Percentiles rank a stretch among this genome's conserved stretches.
Conservation (phyloP, 2,888 invertebrate species). For the Acronicta alni region DNA sequence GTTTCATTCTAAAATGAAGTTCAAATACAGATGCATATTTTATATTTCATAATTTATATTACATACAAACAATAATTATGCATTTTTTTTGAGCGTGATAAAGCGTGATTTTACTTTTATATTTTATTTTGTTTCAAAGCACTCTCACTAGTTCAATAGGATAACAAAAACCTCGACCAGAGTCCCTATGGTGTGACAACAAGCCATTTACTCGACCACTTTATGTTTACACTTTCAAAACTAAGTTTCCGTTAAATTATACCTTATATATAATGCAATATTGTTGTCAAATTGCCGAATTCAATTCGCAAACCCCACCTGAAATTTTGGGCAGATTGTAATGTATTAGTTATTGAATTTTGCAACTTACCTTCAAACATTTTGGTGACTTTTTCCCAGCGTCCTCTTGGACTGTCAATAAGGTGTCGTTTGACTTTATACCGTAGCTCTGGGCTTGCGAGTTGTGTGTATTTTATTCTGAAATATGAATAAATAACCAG, state of each 20-base stretch:
- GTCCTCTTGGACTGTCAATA: constrained; percentile 29
- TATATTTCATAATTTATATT: too few species aligned
- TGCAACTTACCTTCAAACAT: constrained; percentile 38
- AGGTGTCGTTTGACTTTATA: constrained; percentile 21
- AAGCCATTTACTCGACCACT: constrained; percentile 5
- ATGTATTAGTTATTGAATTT: constrained; percentile 55
- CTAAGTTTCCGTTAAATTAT: constrained; percentile 18
- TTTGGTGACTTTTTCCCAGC: constrained; percentile 24
- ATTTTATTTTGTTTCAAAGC: too few species aligned
- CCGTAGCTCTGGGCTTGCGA: constrained; percentile 20
- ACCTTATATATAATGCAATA: constrained; percentile 45
- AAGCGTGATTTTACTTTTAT: too few species aligned
- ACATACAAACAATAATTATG: too few species aligned
- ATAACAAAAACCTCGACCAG: too few species aligned
- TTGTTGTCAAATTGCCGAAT: constrained; percentile 31
- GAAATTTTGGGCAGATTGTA: constrained; percentile 39
- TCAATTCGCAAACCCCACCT: constrained; percentile 26
- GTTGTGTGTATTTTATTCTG: constrained; percentile 15
- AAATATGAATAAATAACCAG: constrained; percentile 42
- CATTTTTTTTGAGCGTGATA: too few species aligned
- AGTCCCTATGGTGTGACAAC: constrained; percentile 44
- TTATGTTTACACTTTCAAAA: constrained; percentile 23
- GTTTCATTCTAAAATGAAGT: too few species aligned
- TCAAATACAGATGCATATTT: too few species aligned
- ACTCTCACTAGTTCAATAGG: too few species aligned